These are phyloP conservation scores for Spodoptera picta DNA, from an alignment of 2,888 invertebrate genomes.

Conservation along the genomic window DNA sequence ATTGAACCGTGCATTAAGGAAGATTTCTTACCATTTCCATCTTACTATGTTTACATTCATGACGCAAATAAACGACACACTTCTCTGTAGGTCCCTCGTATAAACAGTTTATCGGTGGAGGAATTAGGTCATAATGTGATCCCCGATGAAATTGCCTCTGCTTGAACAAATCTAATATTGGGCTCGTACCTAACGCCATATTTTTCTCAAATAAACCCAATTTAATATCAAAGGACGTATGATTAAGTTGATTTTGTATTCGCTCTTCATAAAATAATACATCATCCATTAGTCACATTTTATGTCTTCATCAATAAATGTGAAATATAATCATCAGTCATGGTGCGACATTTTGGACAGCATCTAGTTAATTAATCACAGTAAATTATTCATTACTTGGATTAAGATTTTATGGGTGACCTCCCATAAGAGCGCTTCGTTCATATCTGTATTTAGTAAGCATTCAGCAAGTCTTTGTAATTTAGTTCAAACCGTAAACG, in stretches of 20 bases:
- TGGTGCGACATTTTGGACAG: slow-evolving; percentile 34
- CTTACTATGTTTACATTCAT: slow-evolving; percentile 1
- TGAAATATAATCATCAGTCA: slow-evolving; percentile 33
- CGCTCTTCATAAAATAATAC: slow-evolving; percentile 28
- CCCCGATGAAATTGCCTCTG: slow-evolving; percentile 7
- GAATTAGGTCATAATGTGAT: slow-evolving; percentile 33
- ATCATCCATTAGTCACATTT: slow-evolving; percentile 44
- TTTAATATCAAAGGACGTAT: neutral
- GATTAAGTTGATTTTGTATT: slow-evolving; percentile 3
- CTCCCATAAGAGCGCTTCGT: neutral
- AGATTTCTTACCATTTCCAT: slow-evolving; percentile 4
- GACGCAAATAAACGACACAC: slow-evolving; percentile 12
- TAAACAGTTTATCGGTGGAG: slow-evolving; percentile 16
- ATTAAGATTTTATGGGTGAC: slow-evolving; percentile 1
- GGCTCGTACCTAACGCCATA: slow-evolving; percentile 5
- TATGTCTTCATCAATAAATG: slow-evolving; percentile 36
- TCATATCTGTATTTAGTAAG: neutral
- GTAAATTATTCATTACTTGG: slow-evolving; percentile 15
- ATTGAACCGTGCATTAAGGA: no score
- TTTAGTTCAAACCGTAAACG: no score
- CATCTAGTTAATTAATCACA: slow-evolving; percentile 49
- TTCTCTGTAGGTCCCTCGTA: slow-evolving; percentile 5
- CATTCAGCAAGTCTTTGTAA: neutral
- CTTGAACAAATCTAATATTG: slow-evolving; percentile 24
- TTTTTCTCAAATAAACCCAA: slow-evolving; percentile 9